Percentiles rank a stretch among this genome's conserved stretches.
These are phyloP conservation scores for Himalopsyche anomala DNA, from an alignment of 2,888 invertebrate genomes.

Conservation along the genomic window DNA sequence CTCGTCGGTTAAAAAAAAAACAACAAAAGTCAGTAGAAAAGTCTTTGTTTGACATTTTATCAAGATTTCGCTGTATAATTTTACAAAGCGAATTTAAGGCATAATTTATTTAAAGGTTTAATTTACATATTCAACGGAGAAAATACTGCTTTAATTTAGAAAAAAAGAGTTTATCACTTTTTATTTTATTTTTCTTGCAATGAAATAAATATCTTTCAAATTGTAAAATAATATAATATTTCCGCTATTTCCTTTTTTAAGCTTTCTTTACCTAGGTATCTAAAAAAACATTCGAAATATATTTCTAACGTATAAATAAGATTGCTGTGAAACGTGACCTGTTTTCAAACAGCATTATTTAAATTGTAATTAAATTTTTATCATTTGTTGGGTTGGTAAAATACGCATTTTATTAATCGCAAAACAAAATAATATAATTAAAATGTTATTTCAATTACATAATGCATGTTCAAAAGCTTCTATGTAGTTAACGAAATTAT, in stretches of 20 bases:
- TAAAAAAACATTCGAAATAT: too few species aligned
- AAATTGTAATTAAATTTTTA: too few species aligned
- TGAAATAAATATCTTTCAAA: slow-evolving; percentile 24
- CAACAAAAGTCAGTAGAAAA: slow-evolving; percentile 33
- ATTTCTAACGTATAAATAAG: too few species aligned
- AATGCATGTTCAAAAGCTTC: too few species aligned
- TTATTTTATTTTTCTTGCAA: slow-evolving; percentile 26
- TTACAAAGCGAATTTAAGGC: slow-evolving; percentile 38
- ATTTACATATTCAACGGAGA: slow-evolving; percentile 38
- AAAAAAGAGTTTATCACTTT: background rate
- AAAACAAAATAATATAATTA: too few species aligned
- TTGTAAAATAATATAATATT: slow-evolving; percentile 33
- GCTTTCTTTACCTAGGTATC: too few species aligned
- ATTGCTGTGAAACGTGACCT: too few species aligned
- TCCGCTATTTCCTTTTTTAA: background rate
- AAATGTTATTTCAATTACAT: too few species aligned
- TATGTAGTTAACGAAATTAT: too few species aligned
- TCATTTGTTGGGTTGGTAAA: too few species aligned
- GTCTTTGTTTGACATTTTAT: slow-evolving; percentile 56
- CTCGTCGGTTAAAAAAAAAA: slow-evolving; percentile 46
- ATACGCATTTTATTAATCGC: too few species aligned
- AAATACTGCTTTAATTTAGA: slow-evolving; percentile 39
- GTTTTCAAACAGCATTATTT: too few species aligned
- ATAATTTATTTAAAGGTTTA: slow-evolving; percentile 43
- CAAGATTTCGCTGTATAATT: slow-evolving; percentile 53